Percentiles rank a stretch among this genome's conserved stretches.
phyloP scores from a whole-genome alignment of 2,797 vertebrate genomes.

The Clarias laeviceps region DNA sequence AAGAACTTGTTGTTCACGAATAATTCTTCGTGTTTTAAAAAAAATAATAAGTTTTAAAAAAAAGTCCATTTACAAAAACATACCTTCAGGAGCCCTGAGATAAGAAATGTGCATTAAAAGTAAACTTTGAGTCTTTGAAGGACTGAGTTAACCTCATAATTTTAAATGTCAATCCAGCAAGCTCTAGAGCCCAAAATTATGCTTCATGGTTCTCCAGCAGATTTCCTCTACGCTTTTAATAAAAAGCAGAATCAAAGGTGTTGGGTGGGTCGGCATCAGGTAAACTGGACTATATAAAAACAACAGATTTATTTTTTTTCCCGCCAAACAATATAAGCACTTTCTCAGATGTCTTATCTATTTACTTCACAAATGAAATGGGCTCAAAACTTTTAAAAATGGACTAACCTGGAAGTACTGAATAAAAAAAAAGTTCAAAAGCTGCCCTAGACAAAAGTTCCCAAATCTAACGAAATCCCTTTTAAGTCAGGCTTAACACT shows the following conservation, averaged over 20 bases:
- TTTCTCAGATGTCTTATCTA: constrained; percentile 13
- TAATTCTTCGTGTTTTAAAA: no score
- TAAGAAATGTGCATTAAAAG: constrained; percentile 4
- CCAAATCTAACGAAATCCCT: constrained; percentile 51
- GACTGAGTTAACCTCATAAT: constrained; percentile 32
- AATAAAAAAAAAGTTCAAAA: constrained; percentile 49
- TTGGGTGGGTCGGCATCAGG: background rate
- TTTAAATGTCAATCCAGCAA: constrained; percentile 55
- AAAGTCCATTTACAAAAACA: background rate
- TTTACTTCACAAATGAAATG: constrained; percentile 4
- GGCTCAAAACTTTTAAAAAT: background rate
- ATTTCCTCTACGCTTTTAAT: constrained; percentile 52
- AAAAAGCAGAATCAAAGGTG: constrained; percentile 30
- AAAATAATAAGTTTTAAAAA: background rate
- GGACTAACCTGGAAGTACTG: constrained; percentile 34
- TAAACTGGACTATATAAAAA: background rate
- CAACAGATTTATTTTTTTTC: background rate
- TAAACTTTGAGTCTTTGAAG: constrained; percentile 43
- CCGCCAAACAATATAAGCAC: constrained; percentile 12
- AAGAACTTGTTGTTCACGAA: background rate
- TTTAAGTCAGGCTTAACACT: constrained; percentile 53
- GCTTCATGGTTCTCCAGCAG: constrained; percentile 44
- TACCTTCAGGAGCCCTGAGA: background rate
- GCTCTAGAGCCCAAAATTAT: constrained; percentile 44
- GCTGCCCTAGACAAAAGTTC: constrained; percentile 33